Conservation (phyloP, 64 coral and sea anemone genomes). For the Stylophora pistillata region DNA sequence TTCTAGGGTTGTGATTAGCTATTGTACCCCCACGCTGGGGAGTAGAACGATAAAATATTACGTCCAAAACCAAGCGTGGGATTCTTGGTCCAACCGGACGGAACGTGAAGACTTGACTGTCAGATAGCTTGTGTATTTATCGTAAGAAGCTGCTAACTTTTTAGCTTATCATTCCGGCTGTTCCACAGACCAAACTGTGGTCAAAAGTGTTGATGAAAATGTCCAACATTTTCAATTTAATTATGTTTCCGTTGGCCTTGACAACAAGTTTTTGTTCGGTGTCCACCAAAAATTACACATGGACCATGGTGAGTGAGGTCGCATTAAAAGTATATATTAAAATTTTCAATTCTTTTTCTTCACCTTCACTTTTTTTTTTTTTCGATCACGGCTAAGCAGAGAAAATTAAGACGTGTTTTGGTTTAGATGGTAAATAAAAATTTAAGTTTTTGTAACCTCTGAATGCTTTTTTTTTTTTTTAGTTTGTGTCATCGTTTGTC, state of each 20-base stretch:
- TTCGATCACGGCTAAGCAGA: neutral
- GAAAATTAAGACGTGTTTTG: neutral
- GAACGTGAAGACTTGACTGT: neutral
- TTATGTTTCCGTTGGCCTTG: neutral
- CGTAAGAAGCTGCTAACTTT: neutral
- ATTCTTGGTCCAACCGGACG: neutral
- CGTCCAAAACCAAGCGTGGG: slow-evolving; percentile 35
- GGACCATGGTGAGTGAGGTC: slow-evolving; percentile 1
- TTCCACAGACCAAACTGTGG: neutral
- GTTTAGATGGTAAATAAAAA: neutral
- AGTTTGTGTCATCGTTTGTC: neutral
- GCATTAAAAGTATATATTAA: neutral
- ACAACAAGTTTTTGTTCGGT: slow-evolving; percentile 8
- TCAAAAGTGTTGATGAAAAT: neutral
- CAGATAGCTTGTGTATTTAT: slow-evolving; percentile 16
- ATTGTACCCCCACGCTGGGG: neutral
- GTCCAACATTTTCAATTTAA: neutral
- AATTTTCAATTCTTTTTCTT: neutral
- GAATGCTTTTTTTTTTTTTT: neutral
- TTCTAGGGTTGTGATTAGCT: slow-evolving; percentile 46
- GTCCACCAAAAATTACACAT: slow-evolving; percentile 9
- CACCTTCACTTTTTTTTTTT: neutral
- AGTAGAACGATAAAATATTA: slow-evolving; percentile 37
- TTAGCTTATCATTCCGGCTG: neutral
- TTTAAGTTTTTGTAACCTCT: neutral